phyloP scores from a whole-genome alignment of 2,113 vertebrate genomes.

The Corythornis vintsioides region DNA sequence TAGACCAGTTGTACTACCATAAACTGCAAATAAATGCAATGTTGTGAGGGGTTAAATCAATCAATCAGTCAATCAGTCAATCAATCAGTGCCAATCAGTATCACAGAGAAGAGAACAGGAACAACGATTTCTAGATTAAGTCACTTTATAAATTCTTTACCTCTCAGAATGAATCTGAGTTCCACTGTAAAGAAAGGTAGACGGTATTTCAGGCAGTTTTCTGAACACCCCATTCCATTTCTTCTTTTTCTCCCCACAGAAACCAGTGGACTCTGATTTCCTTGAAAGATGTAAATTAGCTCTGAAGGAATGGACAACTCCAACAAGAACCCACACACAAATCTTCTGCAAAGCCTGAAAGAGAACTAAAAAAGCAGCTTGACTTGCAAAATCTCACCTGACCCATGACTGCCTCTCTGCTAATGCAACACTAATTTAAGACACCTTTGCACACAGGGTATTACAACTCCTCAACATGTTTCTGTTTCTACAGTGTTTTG shows the following conservation, averaged over 20 bases:
- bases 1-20: background rate
- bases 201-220: background rate
- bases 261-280: background rate
- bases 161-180: background rate
- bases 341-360: background rate
- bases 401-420: background rate
- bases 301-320: conserved; percentile 20
- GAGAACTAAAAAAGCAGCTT: background rate
- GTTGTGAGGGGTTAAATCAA: background rate
- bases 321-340: background rate
- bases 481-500: background rate
- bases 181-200: background rate
- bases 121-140: background rate
- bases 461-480: background rate
- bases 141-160: background rate
- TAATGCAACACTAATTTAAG: conserved; percentile 10
- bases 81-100: background rate
- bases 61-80: background rate
- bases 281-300: background rate
- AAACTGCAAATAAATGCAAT: background rate
- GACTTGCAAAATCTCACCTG: background rate
- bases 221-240: background rate
- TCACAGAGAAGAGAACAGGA: background rate
- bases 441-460: conserved; percentile 18
- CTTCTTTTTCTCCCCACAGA: conserved; percentile 1